Percentiles rank a stretch among this genome's conserved stretches.
Evolutionary conservation across 2,113 vertebrate species (phyloP).

Genomic region (Odobenus rosmarus): DNA sequence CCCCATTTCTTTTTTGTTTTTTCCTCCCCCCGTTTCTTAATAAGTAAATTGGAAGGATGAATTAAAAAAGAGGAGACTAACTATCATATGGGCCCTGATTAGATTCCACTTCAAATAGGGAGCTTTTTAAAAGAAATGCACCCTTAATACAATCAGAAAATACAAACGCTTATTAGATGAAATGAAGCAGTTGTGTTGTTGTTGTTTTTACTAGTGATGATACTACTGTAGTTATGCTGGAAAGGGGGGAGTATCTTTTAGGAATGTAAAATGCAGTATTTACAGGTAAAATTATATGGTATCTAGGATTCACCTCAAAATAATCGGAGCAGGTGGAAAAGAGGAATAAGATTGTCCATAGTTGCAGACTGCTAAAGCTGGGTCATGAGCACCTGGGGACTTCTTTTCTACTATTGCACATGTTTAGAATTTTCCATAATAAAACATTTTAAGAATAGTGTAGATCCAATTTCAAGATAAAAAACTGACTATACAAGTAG

Average conservation of each 20-base stretch:
- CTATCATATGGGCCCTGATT: background rate
- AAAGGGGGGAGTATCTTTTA: background rate
- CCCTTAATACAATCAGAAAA: background rate
- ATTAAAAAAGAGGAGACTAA: background rate
- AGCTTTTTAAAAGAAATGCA: background rate
- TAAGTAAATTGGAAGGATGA: background rate
- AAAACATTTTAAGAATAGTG: background rate
- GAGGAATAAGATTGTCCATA: background rate
- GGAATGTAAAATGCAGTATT: slow-evolving; percentile 30
- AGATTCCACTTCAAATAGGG: slow-evolving; percentile 31
- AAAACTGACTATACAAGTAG: background rate
- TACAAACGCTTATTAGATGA: background rate
- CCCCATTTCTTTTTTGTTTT: background rate
- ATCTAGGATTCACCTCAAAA: background rate
- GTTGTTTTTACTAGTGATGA: background rate
- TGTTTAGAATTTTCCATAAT: slow-evolving; percentile 10
- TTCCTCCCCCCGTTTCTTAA: background rate
- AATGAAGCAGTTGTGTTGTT: background rate
- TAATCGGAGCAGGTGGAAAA: background rate
- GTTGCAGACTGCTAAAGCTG: background rate
- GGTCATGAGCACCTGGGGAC: background rate
- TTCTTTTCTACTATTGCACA: background rate
- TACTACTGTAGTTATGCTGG: background rate
- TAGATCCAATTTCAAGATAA: slow-evolving; percentile 8
- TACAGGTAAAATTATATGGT: background rate